phyloP scores from a whole-genome alignment of 30 jellyfish, hydroid and myxozoan species.

The Turritopsis rubra region DNA sequence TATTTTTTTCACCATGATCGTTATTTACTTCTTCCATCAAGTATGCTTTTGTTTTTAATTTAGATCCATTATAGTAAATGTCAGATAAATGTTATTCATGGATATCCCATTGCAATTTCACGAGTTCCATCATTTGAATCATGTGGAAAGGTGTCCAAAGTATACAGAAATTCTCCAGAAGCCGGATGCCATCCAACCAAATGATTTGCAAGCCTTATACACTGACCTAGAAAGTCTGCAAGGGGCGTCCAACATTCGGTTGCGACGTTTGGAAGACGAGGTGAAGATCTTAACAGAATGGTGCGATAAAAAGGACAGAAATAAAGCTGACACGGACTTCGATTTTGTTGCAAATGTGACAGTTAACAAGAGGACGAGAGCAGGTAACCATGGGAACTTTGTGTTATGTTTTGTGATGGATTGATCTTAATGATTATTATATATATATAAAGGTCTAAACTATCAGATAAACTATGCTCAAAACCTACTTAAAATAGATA shows the following conservation, averaged over 20 bases:
- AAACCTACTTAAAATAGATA: no score
- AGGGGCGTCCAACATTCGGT: constrained; percentile 93
- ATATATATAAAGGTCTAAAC: not conserved
- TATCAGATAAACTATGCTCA: no score
- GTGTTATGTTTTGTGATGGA: not conserved
- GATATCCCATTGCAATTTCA: constrained; percentile 89
- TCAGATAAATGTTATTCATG: not conserved
- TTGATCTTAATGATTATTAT: not conserved
- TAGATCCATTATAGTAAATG: not conserved
- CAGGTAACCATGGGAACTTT: constrained; percentile 22
- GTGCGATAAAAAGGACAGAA: constrained; percentile 85
- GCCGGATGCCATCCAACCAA: constrained; percentile 46
- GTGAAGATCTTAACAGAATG: constrained; percentile 77
- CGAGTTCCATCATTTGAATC: constrained; percentile 80
- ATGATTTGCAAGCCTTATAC: constrained; percentile 75
- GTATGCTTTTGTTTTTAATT: no score
- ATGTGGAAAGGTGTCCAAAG: constrained; percentile 71
- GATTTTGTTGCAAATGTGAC: constrained; percentile 38
- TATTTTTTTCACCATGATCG: no score
- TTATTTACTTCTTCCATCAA: not conserved
- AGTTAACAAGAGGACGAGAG: constrained; percentile 42
- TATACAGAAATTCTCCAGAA: constrained; percentile 58
- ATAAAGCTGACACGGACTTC: constrained; percentile 39
- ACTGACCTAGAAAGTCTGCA: constrained; percentile 82
- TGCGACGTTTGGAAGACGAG: constrained; percentile 85